Percentiles rank a stretch among this genome's conserved stretches.
phyloP scores from a whole-genome alignment of 2,888 invertebrate species.

The Plagiodera versicolora region DNA sequence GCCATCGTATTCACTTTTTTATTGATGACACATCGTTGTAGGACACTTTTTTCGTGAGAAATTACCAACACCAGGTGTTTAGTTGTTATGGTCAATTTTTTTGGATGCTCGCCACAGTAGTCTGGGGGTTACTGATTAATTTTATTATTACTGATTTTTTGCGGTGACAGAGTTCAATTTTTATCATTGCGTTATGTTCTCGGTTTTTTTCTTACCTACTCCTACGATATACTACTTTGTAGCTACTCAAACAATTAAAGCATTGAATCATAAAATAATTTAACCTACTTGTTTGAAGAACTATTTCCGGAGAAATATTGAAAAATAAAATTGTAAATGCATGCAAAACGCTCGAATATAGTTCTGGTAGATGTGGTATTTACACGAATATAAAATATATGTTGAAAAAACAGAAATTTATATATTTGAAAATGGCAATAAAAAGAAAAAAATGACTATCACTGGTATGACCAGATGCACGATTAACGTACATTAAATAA shows the following conservation, averaged over 20 bases:
- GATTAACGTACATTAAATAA: conserved; percentile 29
- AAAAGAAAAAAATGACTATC: conserved; percentile 35
- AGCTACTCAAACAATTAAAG: conserved; percentile 46
- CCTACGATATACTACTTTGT: conserved; percentile 41
- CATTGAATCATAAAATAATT: conserved; percentile 32
- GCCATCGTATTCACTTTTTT: background rate
- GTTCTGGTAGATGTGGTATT: conserved; percentile 25
- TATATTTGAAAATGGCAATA: conserved; percentile 22
- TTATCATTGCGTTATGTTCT: background rate
- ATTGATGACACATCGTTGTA: background rate
- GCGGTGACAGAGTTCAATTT: background rate
- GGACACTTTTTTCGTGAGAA: background rate
- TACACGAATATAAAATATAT: conserved; percentile 30
- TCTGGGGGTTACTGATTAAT: background rate
- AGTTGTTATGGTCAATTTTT: background rate
- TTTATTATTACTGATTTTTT: too few relatives aligned
- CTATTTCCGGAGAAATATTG: conserved; percentile 43
- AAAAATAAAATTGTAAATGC: conserved; percentile 50
- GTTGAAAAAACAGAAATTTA: conserved; percentile 20
- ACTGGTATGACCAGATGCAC: conserved; percentile 23
- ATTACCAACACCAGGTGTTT: background rate
- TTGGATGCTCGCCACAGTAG: background rate
- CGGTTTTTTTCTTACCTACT: conserved; percentile 14
- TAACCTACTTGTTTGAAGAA: conserved; percentile 17
- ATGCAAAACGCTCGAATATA: conserved; percentile 29